Base-by-base conservation (phyloP, 1,140 invertebrate genomes). In the Cherax quadricarinatus region DNA sequence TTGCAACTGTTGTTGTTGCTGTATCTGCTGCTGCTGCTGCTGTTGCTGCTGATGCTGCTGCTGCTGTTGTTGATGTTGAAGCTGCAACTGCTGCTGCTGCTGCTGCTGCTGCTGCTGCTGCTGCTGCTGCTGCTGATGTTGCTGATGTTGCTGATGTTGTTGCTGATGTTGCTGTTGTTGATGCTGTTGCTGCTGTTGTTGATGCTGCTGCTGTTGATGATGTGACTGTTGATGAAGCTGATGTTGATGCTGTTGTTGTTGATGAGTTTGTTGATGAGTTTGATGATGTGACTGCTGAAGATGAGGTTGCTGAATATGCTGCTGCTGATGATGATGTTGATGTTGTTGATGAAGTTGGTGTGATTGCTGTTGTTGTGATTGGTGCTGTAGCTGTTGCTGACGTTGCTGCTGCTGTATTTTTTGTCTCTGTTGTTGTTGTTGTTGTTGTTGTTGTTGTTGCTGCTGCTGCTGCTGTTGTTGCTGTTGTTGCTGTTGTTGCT, bases 381-480 rank as follows among this genome's bases (percentile, higher is more conserved):
- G 87, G 12, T 66, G 92, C 41, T 79, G 75, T 24, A 24, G 60
- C 24, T 73, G 87, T 48, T 81, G 89, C 14, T 87, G 78, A 10
- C 30, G 86, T 30, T 78, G 73, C 24, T 78, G 62, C 57, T 86
- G 84, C 62, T 93, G 86, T 70, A 73, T 57, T 60, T 88, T 30
- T 85, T 89, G 84, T 3, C 84, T 70, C 49, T 93, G 87, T 53
- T 57, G 60, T 70, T 85, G 49, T 80, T 85, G 88, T n/a, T 80
- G 62, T 30, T 85, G 66, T 4, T 48, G 78, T 53, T 81, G 82
- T 53, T 79, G 70, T 41, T 86, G 85, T 51, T 93, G 87, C 41
- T 89, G 78, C 66, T 84, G 51, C 66, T 89, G 85, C 14, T 83
- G 82, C 75, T 93, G 87, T 57, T 30, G 62, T 53, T 89, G 79